phyloP scores from a whole-genome alignment of 2,888 invertebrate genomes.

The Vesta saturnalis region DNA sequence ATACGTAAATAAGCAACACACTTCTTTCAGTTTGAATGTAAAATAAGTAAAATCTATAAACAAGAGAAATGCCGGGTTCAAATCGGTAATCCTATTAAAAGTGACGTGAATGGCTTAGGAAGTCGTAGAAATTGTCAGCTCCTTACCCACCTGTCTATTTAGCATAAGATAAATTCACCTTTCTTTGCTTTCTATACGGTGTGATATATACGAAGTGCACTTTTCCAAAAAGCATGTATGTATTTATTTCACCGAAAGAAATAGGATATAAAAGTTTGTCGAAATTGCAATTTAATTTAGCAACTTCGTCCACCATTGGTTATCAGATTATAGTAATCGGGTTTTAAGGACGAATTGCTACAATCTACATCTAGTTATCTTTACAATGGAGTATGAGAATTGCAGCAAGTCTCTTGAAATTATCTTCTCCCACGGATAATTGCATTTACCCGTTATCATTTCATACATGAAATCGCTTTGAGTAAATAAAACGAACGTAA shows the following conservation, averaged over 20 bases:
- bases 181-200: too few relatives aligned
- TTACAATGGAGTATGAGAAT: conserved; percentile 20
- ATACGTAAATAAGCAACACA: neutral
- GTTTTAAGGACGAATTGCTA: conserved; percentile 49
- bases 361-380: conserved; percentile 46
- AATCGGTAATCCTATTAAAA: conserved; percentile 36
- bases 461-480: neutral
- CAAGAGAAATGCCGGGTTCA: conserved; percentile 32
- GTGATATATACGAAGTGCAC: too few relatives aligned
- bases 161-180: conserved; percentile 27
- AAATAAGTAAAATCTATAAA: conserved; percentile 33
- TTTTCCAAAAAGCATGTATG: too few relatives aligned
- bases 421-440: conserved; percentile 15
- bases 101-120: conserved; percentile 36
- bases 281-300: neutral
- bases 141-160: conserved; percentile 26
- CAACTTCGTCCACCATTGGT: neutral
- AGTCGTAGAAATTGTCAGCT: conserved; percentile 39
- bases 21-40: conserved; percentile 3
- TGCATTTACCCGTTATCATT: conserved; percentile 13
- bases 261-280: neutral
- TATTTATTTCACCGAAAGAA: too few relatives aligned
- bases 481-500: neutral
- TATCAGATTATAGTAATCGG: conserved; percentile 44
- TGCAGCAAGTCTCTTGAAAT: conserved; percentile 6